Evolutionary conservation across 2,888 invertebrate species (phyloP).

Genomic region (Synergus itoensis): DNA sequence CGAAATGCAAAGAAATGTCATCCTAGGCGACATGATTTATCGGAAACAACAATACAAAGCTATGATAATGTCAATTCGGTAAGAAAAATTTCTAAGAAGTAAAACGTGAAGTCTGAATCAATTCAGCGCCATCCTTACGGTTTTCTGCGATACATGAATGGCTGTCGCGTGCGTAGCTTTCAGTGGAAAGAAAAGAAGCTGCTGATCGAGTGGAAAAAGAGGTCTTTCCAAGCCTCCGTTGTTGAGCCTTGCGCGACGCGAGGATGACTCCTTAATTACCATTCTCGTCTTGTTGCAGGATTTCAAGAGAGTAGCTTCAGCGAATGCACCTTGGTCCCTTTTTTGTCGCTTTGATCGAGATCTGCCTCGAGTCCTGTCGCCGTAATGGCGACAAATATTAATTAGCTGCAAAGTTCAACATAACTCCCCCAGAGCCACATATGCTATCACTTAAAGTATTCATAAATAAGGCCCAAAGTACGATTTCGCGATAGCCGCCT

Average conservation of each 20-base stretch:
- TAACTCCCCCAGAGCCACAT: conserved; percentile 47
- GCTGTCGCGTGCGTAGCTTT: conserved; percentile 41
- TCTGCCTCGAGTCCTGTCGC: conserved; percentile 43
- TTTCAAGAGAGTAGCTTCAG: conserved; percentile 24
- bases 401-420: conserved; percentile 67
- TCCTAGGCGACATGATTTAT: too few species aligned
- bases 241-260: conserved; percentile 42
- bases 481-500: conserved; percentile 71
- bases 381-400: conserved; percentile 75
- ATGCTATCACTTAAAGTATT: conserved; percentile 66
- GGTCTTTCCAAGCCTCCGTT: conserved; percentile 37
- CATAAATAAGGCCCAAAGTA: conserved; percentile 71
- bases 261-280: conserved; percentile 53
- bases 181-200: conserved; percentile 30
- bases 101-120: conserved; percentile 17
- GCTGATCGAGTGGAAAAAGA: conserved; percentile 28
- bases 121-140: conserved; percentile 40
- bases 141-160: conserved; percentile 36
- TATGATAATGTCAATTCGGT: background rate
- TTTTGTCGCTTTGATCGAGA: conserved; percentile 35
- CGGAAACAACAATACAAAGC: background rate
- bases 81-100: conserved; percentile 28
- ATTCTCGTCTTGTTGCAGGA: conserved; percentile 48
- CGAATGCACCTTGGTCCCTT: conserved; percentile 41
- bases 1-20: too few species aligned